A percentile compares a stretch with the other conserved stretches of the same genome.
These are phyloP conservation scores for Anoncus sp. DNA, from an alignment of 2,888 invertebrate species.

Conservation along the genomic window DNA sequence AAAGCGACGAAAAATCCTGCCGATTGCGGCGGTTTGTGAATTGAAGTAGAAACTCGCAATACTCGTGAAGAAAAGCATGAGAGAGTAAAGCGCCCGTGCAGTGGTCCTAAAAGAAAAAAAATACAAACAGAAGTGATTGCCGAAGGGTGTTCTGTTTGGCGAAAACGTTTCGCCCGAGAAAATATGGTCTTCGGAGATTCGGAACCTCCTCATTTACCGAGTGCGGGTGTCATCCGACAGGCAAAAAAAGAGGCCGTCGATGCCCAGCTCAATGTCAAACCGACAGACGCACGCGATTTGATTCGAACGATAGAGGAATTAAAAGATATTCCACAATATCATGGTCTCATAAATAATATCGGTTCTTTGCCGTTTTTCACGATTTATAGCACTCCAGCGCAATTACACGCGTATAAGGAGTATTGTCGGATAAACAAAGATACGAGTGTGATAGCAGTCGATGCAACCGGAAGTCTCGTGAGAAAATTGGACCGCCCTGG, in stretches of 20 bases:
- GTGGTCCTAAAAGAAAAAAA: neutral
- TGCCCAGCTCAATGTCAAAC: neutral
- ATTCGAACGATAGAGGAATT: neutral
- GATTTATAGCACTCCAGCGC: neutral
- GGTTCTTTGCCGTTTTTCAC: neutral
- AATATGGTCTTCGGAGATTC: neutral
- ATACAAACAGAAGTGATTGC: neutral
- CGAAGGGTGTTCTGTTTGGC: neutral
- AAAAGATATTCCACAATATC: neutral
- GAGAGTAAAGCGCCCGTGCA: neutral
- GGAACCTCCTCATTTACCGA: neutral
- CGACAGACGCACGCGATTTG: neutral
- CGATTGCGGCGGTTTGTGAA: no score
- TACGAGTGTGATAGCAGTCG: neutral
- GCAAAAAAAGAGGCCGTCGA: neutral
- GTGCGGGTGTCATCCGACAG: neutral
- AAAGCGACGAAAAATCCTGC: no score
- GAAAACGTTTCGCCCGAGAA: neutral
- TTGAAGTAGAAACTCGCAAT: neutral
- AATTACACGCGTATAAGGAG: conserved; percentile 1
- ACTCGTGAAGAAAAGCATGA: neutral
- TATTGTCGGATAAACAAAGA: neutral
- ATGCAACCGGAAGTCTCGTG: neutral
- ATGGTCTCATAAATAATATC: neutral
- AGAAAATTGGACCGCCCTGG: neutral